Evolutionary conservation across 92 coral and sea anemone species (phyloP), one percentile per base, ranked within the genome.

Genomic region (Actinernus sp.): DNA sequence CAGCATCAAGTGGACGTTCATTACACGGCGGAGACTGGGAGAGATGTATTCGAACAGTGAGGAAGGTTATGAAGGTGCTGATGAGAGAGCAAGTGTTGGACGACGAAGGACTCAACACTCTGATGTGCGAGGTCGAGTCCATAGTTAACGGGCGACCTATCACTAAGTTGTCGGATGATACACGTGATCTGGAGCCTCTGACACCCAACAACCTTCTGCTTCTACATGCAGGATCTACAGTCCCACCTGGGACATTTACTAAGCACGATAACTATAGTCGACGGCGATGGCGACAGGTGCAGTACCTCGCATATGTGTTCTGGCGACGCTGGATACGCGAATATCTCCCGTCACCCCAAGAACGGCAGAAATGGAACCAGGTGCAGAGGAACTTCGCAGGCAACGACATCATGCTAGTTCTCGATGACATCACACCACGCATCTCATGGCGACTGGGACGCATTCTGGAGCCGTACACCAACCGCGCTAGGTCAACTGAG

Each of bases 1-100:
- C 32, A 49, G 59, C 54, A 81, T 60, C 10, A 45, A 63, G 28
- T 81, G 88, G 82, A 14, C 31, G 19, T 43, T 72, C 40, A 81
- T 63, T 49, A 76, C 76, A 33, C 75, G 81, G 80, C 32, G 59
- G 86, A 17, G 65, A 27, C 37, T 76, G 76, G 76, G 84, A 76
- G 68, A 72, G 84, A 20, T 78, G 68, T 49, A 76, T 56, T 52
- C 64, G 70, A 44, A 38, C 79, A 26, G 48, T 63, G 13, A 58
- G 71, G 31, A 58, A 58, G 24, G 53, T 59, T 22, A 43, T 71
- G 20, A 44, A 39, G 0, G 79, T 55, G 1, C 38, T 71, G 28
- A 18, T 71, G 32, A 32, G 48, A 14, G 79, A 71, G 40, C 58
- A 71, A 11, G n/a, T n/a, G n/a, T 25, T 71, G 45, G 57, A 71